Evolutionary conservation across 2,113 vertebrate species (phyloP).

Genomic region (Mionectes macconnelli): DNA sequence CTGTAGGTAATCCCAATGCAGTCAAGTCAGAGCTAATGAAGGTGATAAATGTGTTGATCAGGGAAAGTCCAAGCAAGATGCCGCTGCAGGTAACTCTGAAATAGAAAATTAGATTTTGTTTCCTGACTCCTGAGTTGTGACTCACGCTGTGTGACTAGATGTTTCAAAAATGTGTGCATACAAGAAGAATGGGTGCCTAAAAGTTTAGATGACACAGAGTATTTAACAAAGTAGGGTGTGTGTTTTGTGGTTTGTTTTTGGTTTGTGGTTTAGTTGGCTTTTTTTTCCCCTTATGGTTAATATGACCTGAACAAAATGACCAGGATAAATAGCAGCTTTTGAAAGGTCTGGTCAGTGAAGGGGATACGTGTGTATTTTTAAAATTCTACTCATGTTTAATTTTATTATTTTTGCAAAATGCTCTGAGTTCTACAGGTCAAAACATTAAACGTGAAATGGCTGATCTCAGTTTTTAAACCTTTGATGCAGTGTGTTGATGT

Average conservation of each 20-base stretch:
- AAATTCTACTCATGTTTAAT: not conserved
- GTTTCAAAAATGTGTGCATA: not conserved
- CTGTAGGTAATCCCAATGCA: not conserved
- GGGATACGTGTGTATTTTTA: not conserved
- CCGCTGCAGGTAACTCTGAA: not conserved
- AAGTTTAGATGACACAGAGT: not conserved
- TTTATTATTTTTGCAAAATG: not conserved
- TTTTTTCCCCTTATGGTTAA: not conserved
- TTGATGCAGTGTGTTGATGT: not conserved
- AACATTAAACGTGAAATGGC: not conserved
- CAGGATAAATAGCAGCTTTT: not conserved
- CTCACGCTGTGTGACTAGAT: not conserved
- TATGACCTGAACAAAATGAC: not conserved
- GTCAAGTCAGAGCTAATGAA: not conserved
- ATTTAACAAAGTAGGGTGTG: not conserved
- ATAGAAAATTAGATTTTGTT: not conserved
- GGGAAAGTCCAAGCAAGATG: not conserved
- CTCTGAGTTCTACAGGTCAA: not conserved
- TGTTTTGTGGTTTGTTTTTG: not conserved
- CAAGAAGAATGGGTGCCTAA: not conserved
- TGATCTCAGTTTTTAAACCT: not conserved
- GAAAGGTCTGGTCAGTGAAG: not conserved
- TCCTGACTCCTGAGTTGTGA: conserved; percentile 18
- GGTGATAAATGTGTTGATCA: not conserved
- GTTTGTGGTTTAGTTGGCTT: not conserved